These are phyloP conservation scores for Hedychridium roseum DNA, from an alignment of 2,888 invertebrate species.

Conservation along the genomic window DNA sequence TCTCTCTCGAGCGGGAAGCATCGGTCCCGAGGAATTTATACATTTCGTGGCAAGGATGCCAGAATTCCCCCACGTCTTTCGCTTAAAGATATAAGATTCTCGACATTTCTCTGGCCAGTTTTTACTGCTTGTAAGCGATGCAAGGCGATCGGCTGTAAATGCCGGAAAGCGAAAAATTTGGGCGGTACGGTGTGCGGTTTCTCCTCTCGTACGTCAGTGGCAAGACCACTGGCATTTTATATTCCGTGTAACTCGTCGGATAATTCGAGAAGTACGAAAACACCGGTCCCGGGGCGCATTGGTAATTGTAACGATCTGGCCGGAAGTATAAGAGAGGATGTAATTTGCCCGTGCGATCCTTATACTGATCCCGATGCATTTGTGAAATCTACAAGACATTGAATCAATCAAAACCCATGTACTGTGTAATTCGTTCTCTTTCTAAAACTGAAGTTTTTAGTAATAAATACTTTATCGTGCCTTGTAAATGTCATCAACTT, in stretches of 20 bases:
- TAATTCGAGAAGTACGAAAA: constrained; percentile 59
- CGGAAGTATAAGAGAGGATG: constrained; percentile 71
- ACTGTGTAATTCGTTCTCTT: constrained; percentile 1
- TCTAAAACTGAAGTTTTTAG: neutral
- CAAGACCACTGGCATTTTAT: constrained; percentile 69
- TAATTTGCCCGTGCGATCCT: constrained; percentile 68
- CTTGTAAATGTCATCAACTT: constrained; percentile 65
- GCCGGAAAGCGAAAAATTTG: constrained; percentile 68
- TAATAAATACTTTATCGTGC: constrained; percentile 38
- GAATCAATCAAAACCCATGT: neutral
- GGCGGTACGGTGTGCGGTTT: constrained; percentile 66
- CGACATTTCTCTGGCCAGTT: neutral
- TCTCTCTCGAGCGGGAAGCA: constrained; percentile 68
- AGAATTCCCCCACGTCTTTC: constrained; percentile 71
- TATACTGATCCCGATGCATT: constrained; percentile 70
- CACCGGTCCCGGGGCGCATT: constrained; percentile 68
- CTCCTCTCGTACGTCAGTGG: constrained; percentile 67
- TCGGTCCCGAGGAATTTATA: constrained; percentile 70
- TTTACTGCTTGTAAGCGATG: constrained; percentile 65
- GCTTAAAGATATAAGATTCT: constrained; percentile 62
- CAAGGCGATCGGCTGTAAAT: constrained; percentile 68
- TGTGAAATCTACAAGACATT: constrained; percentile 66
- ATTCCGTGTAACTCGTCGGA: constrained; percentile 69
- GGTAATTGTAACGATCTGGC: constrained; percentile 65
- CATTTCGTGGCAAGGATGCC: constrained; percentile 71